Conservation (phyloP, 2,113 vertebrate species). For the Dicentrarchus labrax region DNA sequence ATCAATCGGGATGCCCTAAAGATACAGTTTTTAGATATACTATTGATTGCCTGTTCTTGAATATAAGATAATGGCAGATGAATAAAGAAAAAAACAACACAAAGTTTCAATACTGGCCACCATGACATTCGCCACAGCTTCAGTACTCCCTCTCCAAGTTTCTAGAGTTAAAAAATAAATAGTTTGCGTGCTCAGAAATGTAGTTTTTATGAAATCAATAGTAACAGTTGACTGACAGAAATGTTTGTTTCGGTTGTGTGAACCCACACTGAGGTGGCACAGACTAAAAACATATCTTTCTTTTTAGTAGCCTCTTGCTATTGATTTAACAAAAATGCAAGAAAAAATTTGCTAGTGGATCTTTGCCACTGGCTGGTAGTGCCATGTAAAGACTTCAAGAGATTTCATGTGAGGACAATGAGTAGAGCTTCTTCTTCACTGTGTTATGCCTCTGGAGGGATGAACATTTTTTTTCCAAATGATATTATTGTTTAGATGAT, state of each 20-base stretch:
- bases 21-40: background rate
- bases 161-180: constrained; percentile 1
- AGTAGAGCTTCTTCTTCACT: background rate
- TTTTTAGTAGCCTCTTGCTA: background rate
- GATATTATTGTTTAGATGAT: background rate
- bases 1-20: no score
- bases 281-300: background rate
- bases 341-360: background rate
- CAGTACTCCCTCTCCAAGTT: background rate
- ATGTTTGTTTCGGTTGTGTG: constrained; percentile 8
- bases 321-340: constrained; percentile 17
- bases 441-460: background rate
- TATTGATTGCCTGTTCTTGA: background rate
- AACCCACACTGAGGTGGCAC: constrained; percentile 1
- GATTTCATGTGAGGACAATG: background rate
- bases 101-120: background rate
- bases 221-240: background rate
- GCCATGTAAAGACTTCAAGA: background rate
- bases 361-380: background rate
- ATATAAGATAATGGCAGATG: background rate
- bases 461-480: background rate
- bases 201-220: constrained; percentile 15
- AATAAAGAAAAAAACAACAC: background rate
- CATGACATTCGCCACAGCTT: background rate
- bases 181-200: background rate